Evolutionary conservation across 2,888 invertebrate genomes (phyloP).

Genomic region (Sinentomon sp.): DNA sequence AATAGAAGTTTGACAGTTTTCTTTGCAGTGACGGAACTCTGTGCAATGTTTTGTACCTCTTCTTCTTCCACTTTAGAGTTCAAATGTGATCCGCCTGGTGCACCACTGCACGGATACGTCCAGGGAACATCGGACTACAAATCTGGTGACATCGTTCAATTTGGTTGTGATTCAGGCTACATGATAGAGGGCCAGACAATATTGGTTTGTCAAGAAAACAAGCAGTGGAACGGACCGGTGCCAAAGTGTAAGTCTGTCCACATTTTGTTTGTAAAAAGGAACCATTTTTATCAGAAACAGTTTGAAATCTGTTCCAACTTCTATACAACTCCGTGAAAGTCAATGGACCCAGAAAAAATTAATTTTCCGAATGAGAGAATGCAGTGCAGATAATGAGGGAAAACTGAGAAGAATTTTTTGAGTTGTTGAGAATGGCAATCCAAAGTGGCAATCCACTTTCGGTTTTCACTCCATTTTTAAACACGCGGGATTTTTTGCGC

Average conservation of each 20-base stretch:
- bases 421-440: too few relatives aligned
- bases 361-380: too few relatives aligned
- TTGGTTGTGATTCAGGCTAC: slow-evolving; percentile 60
- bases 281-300: background rate
- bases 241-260: slow-evolving; percentile 39
- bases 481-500: too few relatives aligned
- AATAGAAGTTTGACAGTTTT: too few relatives aligned
- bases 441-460: too few relatives aligned
- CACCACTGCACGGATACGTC: slow-evolving; percentile 47
- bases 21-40: background rate
- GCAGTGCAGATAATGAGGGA: too few relatives aligned
- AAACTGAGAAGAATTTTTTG: too few relatives aligned
- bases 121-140: slow-evolving; percentile 48
- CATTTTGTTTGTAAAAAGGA: slow-evolving; percentile 3
- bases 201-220: slow-evolving; percentile 56
- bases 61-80: slow-evolving; percentile 27
- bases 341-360: too few relatives aligned
- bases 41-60: background rate
- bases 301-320: too few relatives aligned
- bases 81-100: slow-evolving; percentile 41
- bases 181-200: slow-evolving; percentile 76
- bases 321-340: too few relatives aligned
- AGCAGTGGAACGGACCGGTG: slow-evolving; percentile 46
- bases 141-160: slow-evolving; percentile 59
- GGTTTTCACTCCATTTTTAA: too few relatives aligned